Evolutionary conservation across 2,797 vertebrate genomes (phyloP), one percentile per base, ranked within the genome.

Genomic region (Lepus townsendii): DNA sequence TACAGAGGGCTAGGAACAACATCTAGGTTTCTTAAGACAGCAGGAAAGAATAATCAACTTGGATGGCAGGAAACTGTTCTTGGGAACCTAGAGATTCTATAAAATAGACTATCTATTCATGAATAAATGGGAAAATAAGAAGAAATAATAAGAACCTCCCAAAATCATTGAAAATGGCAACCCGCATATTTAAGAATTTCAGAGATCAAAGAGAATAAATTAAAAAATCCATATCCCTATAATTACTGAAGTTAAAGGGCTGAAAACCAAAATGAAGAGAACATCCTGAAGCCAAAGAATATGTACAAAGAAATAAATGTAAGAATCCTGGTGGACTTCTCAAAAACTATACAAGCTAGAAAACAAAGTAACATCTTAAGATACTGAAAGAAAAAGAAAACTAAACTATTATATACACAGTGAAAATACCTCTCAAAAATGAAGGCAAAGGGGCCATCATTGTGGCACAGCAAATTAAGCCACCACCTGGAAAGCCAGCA

Each of bases 131-230:
- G 22, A 93, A 93, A 82, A 63, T 60, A 0, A 86, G 63, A 95
- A 88, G 13, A 80, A 72, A 8, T 88, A 73, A 82, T 26, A 83
- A 69, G 35, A 95, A 92, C 63, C 54, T 66, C 80, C 30, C 3
- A 32, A 95, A 97, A 78, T 38, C 85, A 93, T 32, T 19, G 10
- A 95, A 86, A 42, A 54, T 26, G 89, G 62, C 47, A 92, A 95
- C 42, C 32, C 14, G 72, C 30, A 88, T 32, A 90, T 78, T 16
- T 10, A 83, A 93, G 65, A 94, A 85, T 93, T 88, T 95, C 83
- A 95, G 60, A 95, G 73, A 93, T n/a, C 50, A 88, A 85, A 71
- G 47, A 93, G 26, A 91, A 77, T 38, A 77, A 84, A 78, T 79
- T 66, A 60, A 87, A 94, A 96, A 95, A 91, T 52, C 7, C 38